Percentiles rank a stretch among this genome's conserved stretches.
phyloP scores from a whole-genome alignment of 2,113 vertebrate species.

The Garra rufa region DNA sequence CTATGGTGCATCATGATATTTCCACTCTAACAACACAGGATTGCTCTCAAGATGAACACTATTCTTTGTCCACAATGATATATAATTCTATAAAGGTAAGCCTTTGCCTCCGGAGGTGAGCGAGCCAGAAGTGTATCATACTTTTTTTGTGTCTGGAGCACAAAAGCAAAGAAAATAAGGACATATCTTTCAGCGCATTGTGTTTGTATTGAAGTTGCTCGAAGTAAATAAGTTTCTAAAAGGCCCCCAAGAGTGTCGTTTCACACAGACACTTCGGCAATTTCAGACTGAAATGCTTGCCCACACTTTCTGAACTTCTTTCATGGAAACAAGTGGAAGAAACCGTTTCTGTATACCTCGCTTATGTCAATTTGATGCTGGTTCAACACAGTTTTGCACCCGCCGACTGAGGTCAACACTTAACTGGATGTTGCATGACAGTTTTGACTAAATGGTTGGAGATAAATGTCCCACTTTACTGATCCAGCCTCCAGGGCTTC shows the following conservation, averaged over 20 bases:
- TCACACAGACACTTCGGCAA: neutral
- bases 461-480: neutral
- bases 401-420: neutral
- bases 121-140: neutral
- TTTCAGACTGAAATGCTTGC: neutral
- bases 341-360: neutral
- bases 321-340: constrained; percentile 11
- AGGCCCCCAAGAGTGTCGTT: constrained; percentile 18
- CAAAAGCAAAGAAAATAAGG: constrained; percentile 34
- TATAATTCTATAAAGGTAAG: constrained; percentile 39
- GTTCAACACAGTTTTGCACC: constrained; percentile 2
- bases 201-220: constrained; percentile 34
- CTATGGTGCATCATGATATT: constrained; percentile 5
- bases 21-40: constrained; percentile 58
- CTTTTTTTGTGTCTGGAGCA: constrained; percentile 21
- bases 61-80: constrained; percentile 38
- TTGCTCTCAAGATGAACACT: constrained; percentile 57
- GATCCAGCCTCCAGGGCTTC: neutral
- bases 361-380: neutral
- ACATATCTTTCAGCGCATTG: constrained; percentile 30
- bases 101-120: neutral
- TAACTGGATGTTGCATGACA: neutral
- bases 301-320: constrained; percentile 15
- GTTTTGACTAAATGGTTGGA: constrained; percentile 24
- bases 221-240: constrained; percentile 44